Base-by-base conservation (phyloP, 2,888 invertebrate species). In the Cetonia aurata region DNA sequence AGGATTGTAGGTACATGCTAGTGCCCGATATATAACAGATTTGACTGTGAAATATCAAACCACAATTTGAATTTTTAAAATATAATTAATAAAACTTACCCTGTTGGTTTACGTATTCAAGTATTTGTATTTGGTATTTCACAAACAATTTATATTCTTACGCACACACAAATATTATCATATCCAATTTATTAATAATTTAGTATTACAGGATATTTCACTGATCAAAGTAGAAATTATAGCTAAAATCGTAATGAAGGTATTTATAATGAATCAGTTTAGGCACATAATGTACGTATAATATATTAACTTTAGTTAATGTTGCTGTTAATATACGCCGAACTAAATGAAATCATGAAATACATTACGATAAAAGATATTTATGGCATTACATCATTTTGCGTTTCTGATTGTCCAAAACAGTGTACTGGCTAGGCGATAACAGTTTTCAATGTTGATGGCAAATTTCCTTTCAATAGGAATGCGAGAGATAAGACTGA, bases 401-500 rank as follows among this genome's bases (percentile, higher is more conserved):
- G 60, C 46, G 48, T 44, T 60, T 41, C 31, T 17, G 17, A 19
- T 60, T 31, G 56, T 56, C 37, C 33, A 56, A 15, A 50, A 17
- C 19, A 17, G 50, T 50, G 50, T 50, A 37, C 8, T 10, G 9
- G 56, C 13, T 17, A 48, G 52, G 9, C 52, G 52, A 52, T 52
- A 52, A 52, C 56, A 37, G 10, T 56, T 15, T 57, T 33, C 50
- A 37, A 37, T 52, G 50, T 50, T 65, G 50, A 41, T 50, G 3
- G n/a, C 50, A 33, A 50, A 65, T 65, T n/a, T 33, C 52, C 50
- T 65, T 65, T 50, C 62, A 65, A n/a, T 50, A 31, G 50, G 19
- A 9, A 25, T 25, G 25, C n/a, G 17, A 4, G 41, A 17, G 62
- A 65, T 65, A 52, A 41, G 19, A 13, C 12, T 19, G 17, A 65